Evolutionary conservation across 2,888 invertebrate species (phyloP), one percentile per base, ranked within the genome.

Genomic region (Dyspetes luteomarginatus): DNA sequence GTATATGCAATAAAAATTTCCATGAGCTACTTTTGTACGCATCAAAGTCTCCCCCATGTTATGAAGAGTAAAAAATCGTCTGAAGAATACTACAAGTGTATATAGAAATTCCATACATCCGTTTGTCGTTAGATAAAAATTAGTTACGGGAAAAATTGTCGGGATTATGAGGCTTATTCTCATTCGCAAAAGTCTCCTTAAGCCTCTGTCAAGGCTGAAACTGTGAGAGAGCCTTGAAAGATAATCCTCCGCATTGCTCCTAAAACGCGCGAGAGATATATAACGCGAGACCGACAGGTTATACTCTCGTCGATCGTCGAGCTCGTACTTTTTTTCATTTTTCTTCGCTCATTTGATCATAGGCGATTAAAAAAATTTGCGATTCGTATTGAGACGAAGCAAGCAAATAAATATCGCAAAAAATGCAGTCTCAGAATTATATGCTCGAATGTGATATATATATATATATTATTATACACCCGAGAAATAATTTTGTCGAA

Each of bases 71-170:
- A 12, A 30, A 69, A 48, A 45, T 45, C 30, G 15, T 17, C 56
- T 4, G 22, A 26, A 26, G 15, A 41, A 41, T 50, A 19, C 15
- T 5, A 19, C 58, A 30, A 17, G 41, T 60, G 45, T 26, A 56
- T 69, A 43, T 30, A 17, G 55, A 62, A 28, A 78, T 73, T 73
- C 52, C 68, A 24, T 55, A 68, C 52, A 73, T 73, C 73, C 69
- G 65, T 58, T 79, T 58, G n/a, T 65, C 64, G 74, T 79, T 71
- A 69, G 69, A 79, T 79, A 22, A 30, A 69, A 69, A 75, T 79
- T 75, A 65, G 74, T 69, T 52, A 58, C 64, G 74, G 69, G 17
- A 58, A 69, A 68, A 68, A n/a, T n/a, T n/a, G n/a, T n/a, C 15
- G 62, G 60, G 17, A 43, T 50, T 72, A 62, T 52, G 48, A 36